Conservation (phyloP, 2,797 vertebrate species). For the Sebastes dallii region DNA sequence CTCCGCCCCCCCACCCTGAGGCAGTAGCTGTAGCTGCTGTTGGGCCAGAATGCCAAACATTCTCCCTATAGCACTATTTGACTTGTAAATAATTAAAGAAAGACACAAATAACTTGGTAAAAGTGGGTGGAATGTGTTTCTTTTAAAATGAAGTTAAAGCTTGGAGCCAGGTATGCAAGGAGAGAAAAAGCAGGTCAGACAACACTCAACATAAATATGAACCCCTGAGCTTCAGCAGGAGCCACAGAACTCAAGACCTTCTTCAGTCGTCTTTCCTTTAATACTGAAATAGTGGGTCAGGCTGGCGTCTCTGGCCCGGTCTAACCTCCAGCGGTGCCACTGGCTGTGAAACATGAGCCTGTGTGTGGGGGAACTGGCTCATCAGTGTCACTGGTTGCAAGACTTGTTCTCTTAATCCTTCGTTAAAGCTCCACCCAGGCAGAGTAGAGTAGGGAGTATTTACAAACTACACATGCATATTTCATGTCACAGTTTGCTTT, state of each 20-base stretch:
- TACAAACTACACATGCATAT: background rate
- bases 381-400: background rate
- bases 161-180: background rate
- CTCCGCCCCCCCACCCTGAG: background rate
- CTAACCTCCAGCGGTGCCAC: conserved; percentile 13
- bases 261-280: conserved; percentile 4
- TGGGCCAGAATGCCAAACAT: background rate
- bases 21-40: conserved; percentile 19
- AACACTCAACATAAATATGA: background rate
- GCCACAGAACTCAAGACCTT: background rate
- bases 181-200: background rate
- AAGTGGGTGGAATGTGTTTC: conserved; percentile 4
- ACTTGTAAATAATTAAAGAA: conserved; percentile 37
- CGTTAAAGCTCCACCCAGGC: background rate
- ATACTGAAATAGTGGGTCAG: background rate
- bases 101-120: too few species aligned
- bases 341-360: conserved; percentile 10
- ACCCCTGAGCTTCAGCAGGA: background rate
- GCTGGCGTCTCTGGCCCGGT: conserved; percentile 6
- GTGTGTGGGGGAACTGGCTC: background rate
- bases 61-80: conserved; percentile 8
- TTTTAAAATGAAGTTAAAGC: background rate
- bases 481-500: background rate
- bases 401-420: background rate
- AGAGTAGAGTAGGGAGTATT: background rate